Conservation (phyloP, 2,113 vertebrate genomes). For the Cyanoramphus novaezelandiae region DNA sequence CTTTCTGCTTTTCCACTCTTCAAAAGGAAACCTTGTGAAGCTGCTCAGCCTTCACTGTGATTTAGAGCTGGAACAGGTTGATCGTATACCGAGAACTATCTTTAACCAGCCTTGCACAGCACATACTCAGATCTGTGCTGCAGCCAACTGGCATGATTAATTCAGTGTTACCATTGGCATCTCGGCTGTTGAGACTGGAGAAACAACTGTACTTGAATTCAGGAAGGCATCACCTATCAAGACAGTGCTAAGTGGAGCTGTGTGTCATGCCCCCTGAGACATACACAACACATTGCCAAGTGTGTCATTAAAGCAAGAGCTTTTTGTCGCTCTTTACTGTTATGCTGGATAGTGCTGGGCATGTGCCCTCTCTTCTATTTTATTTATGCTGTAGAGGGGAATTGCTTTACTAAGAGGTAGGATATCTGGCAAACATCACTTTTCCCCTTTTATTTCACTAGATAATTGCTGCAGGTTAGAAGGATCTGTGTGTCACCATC, state of each 20-base stretch:
- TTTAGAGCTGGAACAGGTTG: slow-evolving; percentile 19
- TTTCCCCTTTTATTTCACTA: background rate
- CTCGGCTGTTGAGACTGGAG: background rate
- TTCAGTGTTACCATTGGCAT: background rate
- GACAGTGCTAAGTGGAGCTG: background rate
- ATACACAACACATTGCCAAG: background rate
- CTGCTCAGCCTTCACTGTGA: background rate
- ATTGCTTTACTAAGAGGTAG: background rate
- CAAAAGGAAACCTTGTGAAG: slow-evolving; percentile 20
- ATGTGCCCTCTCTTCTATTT: background rate
- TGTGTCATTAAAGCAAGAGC: background rate
- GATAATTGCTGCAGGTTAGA: background rate
- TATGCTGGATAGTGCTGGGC: background rate
- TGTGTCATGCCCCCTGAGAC: background rate
- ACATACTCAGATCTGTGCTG: background rate
- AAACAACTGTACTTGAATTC: background rate
- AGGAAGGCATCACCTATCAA: background rate
- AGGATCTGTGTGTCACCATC: background rate
- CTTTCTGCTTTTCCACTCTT: slow-evolving; percentile 27
- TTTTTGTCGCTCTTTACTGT: background rate
- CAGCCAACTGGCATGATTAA: background rate
- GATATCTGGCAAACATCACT: background rate
- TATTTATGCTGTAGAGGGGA: background rate
- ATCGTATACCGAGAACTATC: background rate
- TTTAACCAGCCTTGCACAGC: background rate